Conservation (phyloP, 2,888 invertebrate species). For the Tipula lateralis region DNA sequence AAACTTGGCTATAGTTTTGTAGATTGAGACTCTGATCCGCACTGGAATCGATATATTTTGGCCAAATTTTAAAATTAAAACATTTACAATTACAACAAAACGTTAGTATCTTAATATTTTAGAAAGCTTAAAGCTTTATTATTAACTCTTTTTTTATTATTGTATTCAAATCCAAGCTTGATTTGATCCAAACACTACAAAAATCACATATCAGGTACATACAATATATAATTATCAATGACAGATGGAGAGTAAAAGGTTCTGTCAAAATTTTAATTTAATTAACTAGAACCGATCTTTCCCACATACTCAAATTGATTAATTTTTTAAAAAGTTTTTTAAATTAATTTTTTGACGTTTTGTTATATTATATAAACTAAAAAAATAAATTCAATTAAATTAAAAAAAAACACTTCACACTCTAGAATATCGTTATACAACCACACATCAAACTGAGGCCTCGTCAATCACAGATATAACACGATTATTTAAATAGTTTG, state of each 20-base stretch:
- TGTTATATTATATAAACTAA: not conserved
- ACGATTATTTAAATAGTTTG: constrained; percentile 51
- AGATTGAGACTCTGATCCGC: not conserved
- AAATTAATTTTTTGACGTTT: constrained; percentile 6
- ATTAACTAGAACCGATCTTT: not conserved
- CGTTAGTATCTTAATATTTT: not conserved
- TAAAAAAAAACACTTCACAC: not conserved
- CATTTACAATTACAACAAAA: not conserved
- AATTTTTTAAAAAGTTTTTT: not conserved
- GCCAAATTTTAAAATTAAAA: not conserved
- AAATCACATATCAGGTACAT: constrained; percentile 28
- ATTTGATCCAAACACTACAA: constrained; percentile 4
- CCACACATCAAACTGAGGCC: constrained; percentile 54
- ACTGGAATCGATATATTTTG: not conserved
- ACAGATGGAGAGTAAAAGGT: not conserved
- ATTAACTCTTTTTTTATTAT: not conserved
- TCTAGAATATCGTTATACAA: not conserved
- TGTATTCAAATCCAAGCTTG: not conserved
- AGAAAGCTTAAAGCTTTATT: not conserved
- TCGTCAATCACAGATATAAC: constrained; percentile 75
- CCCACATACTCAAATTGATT: not conserved
- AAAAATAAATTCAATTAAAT: not conserved
- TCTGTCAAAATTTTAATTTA: not conserved
- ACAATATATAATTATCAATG: not conserved
- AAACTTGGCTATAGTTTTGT: not conserved